Evolutionary conservation across 1,140 invertebrate species (phyloP), one percentile per base, ranked within the genome.

Genomic region (Anthonomus grandis): DNA sequence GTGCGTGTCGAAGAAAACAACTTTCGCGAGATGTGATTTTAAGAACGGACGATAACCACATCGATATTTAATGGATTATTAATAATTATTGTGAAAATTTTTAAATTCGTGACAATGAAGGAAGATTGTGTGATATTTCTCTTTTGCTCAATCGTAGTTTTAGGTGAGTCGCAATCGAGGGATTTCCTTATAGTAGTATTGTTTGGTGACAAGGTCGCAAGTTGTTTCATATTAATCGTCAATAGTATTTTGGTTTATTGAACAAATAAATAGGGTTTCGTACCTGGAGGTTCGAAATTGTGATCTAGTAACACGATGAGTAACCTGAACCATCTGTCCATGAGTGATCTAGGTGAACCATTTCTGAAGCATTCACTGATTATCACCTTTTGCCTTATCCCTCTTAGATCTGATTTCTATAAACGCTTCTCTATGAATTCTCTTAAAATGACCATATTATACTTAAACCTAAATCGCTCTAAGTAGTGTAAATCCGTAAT

Each of bases 21-120:
- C 38, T 44, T 44, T 53, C 39, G 24, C 50, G 45, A 53, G 45
- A 53, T 53, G 50, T 53, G 38, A 53, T 53, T 53, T 31, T 31
- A 15, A 48, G 25, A 31, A 27, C 19, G 38, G 19, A 17, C 13
- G 13, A 18, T 9, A n/a, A 41, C 19, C 19, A 18, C 13, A 12
- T 48, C 21, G n/a, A 34, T 48, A 34, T 48, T 12, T 34, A 34
- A 12, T 34, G 10, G 31, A 34, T 1, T 1, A 1, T 13, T 34
- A 34, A 12, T 34, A 41, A n/a, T 13, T 1, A 13, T 1, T 1
- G 17, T 41, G 1, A 41, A 9, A 1, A 41, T 12, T 1, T 31
- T 31, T n/a, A 19, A 46, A 46, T 9, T 22, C 13, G 24, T 25
- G 24, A 46, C 13, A 27, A 12, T 5, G 21, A 4, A 22, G 19